A percentile compares a stretch with the other conserved stretches of the same genome.
These are phyloP conservation scores for Pegoplata infirma DNA, from an alignment of 2,888 invertebrate genomes.

Conservation along the genomic window DNA sequence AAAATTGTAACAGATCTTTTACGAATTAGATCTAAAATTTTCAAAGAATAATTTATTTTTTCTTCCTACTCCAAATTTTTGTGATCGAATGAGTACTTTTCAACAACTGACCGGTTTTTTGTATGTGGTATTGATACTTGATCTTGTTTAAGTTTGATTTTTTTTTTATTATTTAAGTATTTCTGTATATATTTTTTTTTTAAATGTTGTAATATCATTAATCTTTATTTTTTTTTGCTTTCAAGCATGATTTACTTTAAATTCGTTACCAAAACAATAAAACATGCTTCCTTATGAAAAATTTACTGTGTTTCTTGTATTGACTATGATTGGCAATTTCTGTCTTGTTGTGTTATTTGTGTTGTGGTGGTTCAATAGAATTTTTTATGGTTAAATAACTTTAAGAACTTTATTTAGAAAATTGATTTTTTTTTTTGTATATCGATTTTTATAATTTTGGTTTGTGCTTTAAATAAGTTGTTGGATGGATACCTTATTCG, in stretches of 20 bases:
- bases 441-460: too few relatives aligned
- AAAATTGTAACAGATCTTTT: too few relatives aligned
- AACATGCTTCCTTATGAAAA: constrained; percentile 38
- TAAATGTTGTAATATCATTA: constrained; percentile 47
- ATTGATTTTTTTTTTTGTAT: neutral
- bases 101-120: constrained; percentile 37
- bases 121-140: constrained; percentile 57
- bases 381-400: constrained; percentile 11
- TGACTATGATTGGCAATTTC: constrained; percentile 17
- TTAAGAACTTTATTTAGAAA: constrained; percentile 11
- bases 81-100: neutral
- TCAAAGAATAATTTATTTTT: too few relatives aligned
- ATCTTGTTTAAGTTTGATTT: constrained; percentile 54
- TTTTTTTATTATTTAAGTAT: neutral
- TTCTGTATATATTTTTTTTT: neutral
- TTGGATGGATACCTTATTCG: constrained; percentile 26
- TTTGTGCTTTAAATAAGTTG: constrained; percentile 2
- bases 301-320: neutral
- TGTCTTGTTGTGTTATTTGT: constrained; percentile 9
- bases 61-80: neutral
- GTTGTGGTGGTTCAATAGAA: neutral
- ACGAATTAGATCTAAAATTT: too few relatives aligned
- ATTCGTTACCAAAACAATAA: constrained; percentile 12
- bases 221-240: too few relatives aligned
- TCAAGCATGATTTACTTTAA: constrained; percentile 37